Conservation (phyloP, 1,140 invertebrate genomes). For the Ceratina japonica region DNA sequence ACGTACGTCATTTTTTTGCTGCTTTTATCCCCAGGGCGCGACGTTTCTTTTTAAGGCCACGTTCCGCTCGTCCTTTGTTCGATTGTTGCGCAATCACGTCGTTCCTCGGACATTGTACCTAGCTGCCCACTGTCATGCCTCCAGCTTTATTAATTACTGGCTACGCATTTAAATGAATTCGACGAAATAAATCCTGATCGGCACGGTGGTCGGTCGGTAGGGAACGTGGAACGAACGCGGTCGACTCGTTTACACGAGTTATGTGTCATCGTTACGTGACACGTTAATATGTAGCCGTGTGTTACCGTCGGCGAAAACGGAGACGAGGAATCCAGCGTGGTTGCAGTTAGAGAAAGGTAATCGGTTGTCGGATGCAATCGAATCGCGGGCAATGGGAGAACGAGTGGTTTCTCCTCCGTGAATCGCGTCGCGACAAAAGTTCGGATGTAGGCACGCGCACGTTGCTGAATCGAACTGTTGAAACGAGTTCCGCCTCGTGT, state of each 20-base stretch:
- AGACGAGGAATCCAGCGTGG: slow-evolving; percentile 19
- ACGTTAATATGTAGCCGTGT: slow-evolving; percentile 6
- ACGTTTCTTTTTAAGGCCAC: slow-evolving; percentile 28
- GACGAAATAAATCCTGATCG: no score
- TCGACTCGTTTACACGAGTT: background rate
- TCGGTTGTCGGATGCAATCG: slow-evolving; percentile 3
- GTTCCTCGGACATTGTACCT: background rate
- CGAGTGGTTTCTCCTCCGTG: background rate
- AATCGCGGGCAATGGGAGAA: background rate
- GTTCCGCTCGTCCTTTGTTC: slow-evolving; percentile 3
- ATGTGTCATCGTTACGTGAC: slow-evolving; percentile 35
- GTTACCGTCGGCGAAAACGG: slow-evolving; percentile 18
- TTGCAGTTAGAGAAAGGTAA: slow-evolving; percentile 29
- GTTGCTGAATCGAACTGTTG: slow-evolving; percentile 3
- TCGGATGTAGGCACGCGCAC: background rate
- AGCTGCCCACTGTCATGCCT: no score
- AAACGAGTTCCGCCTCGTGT: background rate
- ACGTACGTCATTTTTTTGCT: background rate
- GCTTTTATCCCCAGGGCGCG: background rate
- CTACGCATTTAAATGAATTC: no score
- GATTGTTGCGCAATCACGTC: slow-evolving; percentile 21
- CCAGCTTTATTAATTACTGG: no score
- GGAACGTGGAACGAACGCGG: background rate
- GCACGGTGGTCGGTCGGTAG: background rate
- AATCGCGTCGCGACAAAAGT: background rate